These are phyloP conservation scores for Julus scandinavius DNA, from an alignment of 2,888 invertebrate genomes.

Conservation along the genomic window DNA sequence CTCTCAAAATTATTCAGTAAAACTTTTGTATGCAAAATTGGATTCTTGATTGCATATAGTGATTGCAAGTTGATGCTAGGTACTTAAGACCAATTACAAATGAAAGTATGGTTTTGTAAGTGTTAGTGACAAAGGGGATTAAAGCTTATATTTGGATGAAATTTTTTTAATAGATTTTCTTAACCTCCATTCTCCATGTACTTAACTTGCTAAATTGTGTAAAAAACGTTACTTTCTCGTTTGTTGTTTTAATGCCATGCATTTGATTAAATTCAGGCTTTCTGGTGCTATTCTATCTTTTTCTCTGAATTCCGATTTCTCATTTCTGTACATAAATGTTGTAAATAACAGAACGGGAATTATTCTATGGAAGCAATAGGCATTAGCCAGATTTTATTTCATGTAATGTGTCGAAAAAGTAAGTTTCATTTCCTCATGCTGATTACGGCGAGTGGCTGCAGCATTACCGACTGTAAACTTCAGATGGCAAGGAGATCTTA, in stretches of 20 bases:
- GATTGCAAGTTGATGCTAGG: too few species aligned
- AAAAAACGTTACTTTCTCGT: background rate
- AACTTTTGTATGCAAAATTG: too few species aligned
- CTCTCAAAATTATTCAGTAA: too few species aligned
- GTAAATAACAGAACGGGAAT: constrained; percentile 26
- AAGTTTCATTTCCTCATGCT: background rate
- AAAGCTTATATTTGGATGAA: too few species aligned
- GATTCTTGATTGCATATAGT: too few species aligned
- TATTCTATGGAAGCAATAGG: constrained; percentile 44
- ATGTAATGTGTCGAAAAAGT: background rate
- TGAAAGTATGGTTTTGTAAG: too few species aligned
- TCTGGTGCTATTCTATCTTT: background rate
- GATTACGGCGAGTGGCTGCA: background rate
- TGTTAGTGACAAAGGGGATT: too few species aligned
- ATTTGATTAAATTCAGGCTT: background rate
- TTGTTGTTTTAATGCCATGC: background rate
- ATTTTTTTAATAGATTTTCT: too few species aligned
- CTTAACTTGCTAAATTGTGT: too few species aligned
- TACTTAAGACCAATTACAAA: too few species aligned
- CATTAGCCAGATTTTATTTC: constrained; percentile 14
- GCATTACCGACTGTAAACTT: background rate
- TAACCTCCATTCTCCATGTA: too few species aligned
- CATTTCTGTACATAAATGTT: constrained; percentile 37
- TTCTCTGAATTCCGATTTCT: background rate
- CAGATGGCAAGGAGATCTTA: background rate